Percentiles rank a stretch among this genome's conserved stretches.
These are phyloP conservation scores for Lepidostoma basale DNA, from an alignment of 1,140 invertebrate genomes.

Conservation along the genomic window DNA sequence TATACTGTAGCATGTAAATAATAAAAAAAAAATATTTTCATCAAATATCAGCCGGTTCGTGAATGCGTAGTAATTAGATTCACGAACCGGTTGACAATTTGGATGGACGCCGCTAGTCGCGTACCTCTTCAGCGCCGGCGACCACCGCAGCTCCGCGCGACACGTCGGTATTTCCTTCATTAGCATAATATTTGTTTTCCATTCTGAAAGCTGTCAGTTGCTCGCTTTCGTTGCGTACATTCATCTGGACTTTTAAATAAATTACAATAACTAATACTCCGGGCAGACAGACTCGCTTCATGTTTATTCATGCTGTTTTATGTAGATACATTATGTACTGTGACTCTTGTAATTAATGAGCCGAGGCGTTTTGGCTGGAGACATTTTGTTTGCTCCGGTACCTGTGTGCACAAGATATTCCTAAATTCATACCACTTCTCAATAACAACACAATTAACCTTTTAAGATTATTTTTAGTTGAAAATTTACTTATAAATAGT, in stretches of 20 bases:
- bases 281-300: not conserved
- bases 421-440: too few species aligned
- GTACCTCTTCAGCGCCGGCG: not conserved
- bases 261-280: not conserved
- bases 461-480: too few species aligned
- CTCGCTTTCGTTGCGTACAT: conserved; percentile 6
- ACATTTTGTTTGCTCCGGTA: not conserved
- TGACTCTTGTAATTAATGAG: conserved; percentile 11
- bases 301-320: conserved; percentile 9
- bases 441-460: too few species aligned
- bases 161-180: conserved; percentile 11
- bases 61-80: not conserved
- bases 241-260: not conserved
- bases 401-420: not conserved
- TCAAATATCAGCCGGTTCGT: not conserved
- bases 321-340: not conserved
- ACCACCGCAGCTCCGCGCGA: not conserved
- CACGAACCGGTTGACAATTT: not conserved
- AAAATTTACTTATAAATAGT: too few species aligned
- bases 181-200: conserved; percentile 26
- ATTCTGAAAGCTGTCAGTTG: conserved; percentile 7
- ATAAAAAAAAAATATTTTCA: not conserved
- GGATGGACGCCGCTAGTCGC: not conserved
- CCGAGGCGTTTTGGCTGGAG: not conserved
- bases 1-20: not conserved